Conservation (phyloP, 2,113 vertebrate genomes). For the Labeo catla region DNA sequence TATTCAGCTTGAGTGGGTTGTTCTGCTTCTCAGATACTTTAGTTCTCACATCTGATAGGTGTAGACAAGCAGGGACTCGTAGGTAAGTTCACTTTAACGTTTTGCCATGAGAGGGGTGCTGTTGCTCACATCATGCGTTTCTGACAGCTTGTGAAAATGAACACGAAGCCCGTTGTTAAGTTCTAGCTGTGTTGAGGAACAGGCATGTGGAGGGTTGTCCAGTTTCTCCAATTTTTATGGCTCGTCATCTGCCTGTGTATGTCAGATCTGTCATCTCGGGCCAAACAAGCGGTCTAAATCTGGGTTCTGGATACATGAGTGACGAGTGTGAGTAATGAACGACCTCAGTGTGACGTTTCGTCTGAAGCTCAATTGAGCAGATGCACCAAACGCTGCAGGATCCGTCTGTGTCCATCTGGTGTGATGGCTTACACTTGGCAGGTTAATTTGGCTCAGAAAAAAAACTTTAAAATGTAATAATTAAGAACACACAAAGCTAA, state of each 20-base stretch:
- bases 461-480: constrained; percentile 48
- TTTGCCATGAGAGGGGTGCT: background rate
- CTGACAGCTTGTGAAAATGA: constrained; percentile 27
- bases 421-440: constrained; percentile 49
- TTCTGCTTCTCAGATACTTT: background rate
- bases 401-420: constrained; percentile 80
- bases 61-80: background rate
- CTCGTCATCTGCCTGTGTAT: constrained; percentile 43
- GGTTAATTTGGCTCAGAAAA: constrained; percentile 37
- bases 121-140: background rate
- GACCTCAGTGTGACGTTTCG: constrained; percentile 66
- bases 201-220: background rate
- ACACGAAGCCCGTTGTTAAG: background rate
- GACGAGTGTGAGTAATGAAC: constrained; percentile 58
- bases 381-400: constrained; percentile 63
- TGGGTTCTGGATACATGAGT: constrained; percentile 60
- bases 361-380: constrained; percentile 63
- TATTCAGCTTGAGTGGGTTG: background rate
- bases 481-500: constrained; percentile 53
- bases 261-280: constrained; percentile 62
- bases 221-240: constrained; percentile 62
- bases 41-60: background rate
- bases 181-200: background rate
- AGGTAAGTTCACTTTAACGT: background rate
- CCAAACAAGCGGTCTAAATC: constrained; percentile 65